Evolutionary conservation across 2,797 vertebrate species (phyloP).

Genomic region (Knipowitschia caucasica): DNA sequence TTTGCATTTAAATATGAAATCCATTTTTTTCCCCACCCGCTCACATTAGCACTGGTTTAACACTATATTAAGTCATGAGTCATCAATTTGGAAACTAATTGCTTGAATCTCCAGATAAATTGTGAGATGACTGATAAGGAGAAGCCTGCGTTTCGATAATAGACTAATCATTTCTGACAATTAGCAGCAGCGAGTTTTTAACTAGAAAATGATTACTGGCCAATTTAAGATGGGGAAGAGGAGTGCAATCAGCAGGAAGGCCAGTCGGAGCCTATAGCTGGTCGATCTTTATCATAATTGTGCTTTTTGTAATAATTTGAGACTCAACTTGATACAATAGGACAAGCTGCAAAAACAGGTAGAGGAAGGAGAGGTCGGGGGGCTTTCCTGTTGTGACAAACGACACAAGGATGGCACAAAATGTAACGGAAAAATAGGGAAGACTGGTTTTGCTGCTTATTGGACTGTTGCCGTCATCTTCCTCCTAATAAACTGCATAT

Average conservation of each 20-base stretch:
- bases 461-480: too few relatives aligned
- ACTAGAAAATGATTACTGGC: conserved; percentile 62
- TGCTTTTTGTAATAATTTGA: conserved; percentile 5
- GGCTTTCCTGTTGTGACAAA: conserved; percentile 38
- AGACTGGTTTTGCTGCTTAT: too few relatives aligned
- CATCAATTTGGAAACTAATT: conserved; percentile 56
- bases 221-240: conserved; percentile 70
- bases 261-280: conserved; percentile 37
- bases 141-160: conserved; percentile 58
- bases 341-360: conserved; percentile 39
- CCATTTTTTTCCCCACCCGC: too few relatives aligned
- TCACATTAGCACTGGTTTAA: too few relatives aligned
- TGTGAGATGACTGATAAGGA: conserved; percentile 66
- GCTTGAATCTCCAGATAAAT: conserved; percentile 45
- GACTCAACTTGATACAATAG: conserved; percentile 22
- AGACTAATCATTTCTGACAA: conserved; percentile 65
- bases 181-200: conserved; percentile 59
- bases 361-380: conserved; percentile 35
- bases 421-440: too few relatives aligned
- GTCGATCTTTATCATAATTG: conserved; percentile 31
- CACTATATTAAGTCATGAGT: conserved; percentile 31
- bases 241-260: conserved; percentile 61
- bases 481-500: too few relatives aligned
- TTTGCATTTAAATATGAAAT: too few relatives aligned
- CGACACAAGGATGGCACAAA: too few relatives aligned